Conservation (phyloP, 2,113 vertebrate species). For the Speoplatyrhinus poulsoni region DNA sequence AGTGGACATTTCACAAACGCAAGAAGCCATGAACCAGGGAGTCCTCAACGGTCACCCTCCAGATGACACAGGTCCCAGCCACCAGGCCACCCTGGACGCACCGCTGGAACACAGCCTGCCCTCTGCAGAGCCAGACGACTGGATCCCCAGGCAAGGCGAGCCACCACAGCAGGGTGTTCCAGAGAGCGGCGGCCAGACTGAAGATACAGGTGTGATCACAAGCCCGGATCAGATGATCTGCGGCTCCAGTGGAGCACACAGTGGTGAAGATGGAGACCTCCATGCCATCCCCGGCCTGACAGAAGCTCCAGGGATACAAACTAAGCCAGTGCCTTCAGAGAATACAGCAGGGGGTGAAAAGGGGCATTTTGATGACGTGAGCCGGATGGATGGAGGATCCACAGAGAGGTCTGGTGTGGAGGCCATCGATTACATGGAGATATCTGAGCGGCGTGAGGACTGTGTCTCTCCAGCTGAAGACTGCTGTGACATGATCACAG, state of each 20-base stretch:
- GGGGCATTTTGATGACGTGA: constrained; percentile 2
- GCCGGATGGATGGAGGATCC: constrained; percentile 2
- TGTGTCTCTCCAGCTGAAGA: background rate
- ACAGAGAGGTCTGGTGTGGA: background rate
- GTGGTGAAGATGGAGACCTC: background rate
- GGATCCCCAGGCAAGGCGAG: background rate
- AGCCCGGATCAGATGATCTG: background rate
- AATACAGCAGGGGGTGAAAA: constrained; percentile 1
- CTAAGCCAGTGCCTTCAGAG: background rate
- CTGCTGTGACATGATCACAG: background rate
- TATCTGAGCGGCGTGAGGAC: constrained; percentile 6
- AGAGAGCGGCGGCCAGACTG: too few species aligned
- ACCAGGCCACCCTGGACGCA: background rate
- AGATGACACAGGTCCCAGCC: background rate
- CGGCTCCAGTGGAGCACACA: background rate
- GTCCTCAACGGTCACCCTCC: constrained; percentile 6
- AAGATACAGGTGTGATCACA: background rate
- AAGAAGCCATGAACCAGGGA: constrained; percentile 16
- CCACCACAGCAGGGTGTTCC: too few species aligned
- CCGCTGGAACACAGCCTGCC: background rate
- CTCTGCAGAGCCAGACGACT: background rate
- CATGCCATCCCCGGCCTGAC: constrained; percentile 3
- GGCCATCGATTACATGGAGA: constrained; percentile 4
- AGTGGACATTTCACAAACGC: background rate
- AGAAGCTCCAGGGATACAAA: constrained; percentile 1